Evolutionary conservation across 2,113 vertebrate genomes (phyloP), one percentile per base, ranked within the genome.

Genomic region (Sylvia atricapilla): DNA sequence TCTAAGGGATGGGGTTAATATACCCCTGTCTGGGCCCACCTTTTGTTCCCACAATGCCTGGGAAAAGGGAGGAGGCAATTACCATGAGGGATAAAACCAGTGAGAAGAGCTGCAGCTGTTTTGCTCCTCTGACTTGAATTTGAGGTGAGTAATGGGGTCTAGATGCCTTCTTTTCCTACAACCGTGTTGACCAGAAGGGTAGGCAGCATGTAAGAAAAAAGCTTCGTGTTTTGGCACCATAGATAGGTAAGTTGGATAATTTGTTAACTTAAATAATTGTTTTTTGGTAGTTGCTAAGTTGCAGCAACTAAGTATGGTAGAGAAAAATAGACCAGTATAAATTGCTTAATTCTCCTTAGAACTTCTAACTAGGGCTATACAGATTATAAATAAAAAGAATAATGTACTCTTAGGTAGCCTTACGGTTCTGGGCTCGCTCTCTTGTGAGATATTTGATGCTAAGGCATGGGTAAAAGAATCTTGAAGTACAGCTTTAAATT

Each of bases 101-200:
- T 52, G 35, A 52, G 13, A 52, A 8, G 47, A 23, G 4, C 5
- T 22, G 7, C 3, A 5, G 18, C 18, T 11, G 7, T 4, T 50
- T 31, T 14, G 7, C 4, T 70, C 8, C 20, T 39, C 35, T 52
- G 35, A 31, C 13, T 58, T 35, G 14, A 23, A 23, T 69, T 21
- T 2, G 14, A 21, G 47, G 19, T 28, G 13, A 50, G 25, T 30
- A 16, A 37, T 15, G 17, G 13, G 11, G 33, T 28, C 3, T 22
- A 23, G 49, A 22, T 16, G 3, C 10, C 5, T 30, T 30, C 37
- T 28, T 69, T 35, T 5, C 3, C 9, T 69, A 5, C 2, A 6
- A 10, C 24, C 47, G 2, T 5, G 8, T 21, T 4, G 7, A 27
- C 9, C 2, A 18, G n/a, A 35, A 35, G 8, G 16, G 43, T 0